Evolutionary conservation across 2,797 vertebrate species (phyloP).

Genomic region (Petrocephalus sullivani): DNA sequence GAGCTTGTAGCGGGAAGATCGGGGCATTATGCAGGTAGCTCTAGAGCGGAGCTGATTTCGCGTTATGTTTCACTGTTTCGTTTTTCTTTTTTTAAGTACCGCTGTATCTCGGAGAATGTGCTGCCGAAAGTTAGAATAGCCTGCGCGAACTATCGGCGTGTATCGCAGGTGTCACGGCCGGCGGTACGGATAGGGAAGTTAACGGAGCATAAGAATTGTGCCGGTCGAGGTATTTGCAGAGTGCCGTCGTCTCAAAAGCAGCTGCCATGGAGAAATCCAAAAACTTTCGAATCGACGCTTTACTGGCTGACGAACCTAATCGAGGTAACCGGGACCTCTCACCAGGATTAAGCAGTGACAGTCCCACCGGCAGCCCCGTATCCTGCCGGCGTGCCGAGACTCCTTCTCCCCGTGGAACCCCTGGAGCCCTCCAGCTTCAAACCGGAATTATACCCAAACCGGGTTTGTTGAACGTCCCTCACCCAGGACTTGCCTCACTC

Average conservation of each 20-base stretch:
- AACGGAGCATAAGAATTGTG: background rate
- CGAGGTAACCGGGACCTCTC: conserved; percentile 47
- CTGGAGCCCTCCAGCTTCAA: conserved; percentile 30
- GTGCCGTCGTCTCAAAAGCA: background rate
- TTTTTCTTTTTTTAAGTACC: background rate
- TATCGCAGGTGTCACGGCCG: background rate
- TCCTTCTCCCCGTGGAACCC: conserved; percentile 51
- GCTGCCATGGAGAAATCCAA: conserved; percentile 73
- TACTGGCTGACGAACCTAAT: conserved; percentile 68
- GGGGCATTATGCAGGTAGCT: background rate
- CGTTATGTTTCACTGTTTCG: background rate
- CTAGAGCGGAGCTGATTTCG: background rate
- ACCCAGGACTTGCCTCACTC: conserved; percentile 61
- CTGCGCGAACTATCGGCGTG: background rate
- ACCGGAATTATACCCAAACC: conserved; percentile 57
- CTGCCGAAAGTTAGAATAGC: background rate
- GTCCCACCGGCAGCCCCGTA: conserved; percentile 49
- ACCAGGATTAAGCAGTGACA: conserved; percentile 47
- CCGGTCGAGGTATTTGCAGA: background rate
- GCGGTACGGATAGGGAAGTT: background rate
- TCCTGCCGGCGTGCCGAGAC: conserved; percentile 57
- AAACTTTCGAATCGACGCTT: conserved; percentile 83
- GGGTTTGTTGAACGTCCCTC: conserved; percentile 50
- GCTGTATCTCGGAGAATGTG: background rate
- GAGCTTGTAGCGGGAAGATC: background rate